A percentile compares a stretch with the other conserved stretches of the same genome.
Evolutionary conservation across 2,113 vertebrate species (phyloP).

Genomic region (Aspidoscelis tigris): DNA sequence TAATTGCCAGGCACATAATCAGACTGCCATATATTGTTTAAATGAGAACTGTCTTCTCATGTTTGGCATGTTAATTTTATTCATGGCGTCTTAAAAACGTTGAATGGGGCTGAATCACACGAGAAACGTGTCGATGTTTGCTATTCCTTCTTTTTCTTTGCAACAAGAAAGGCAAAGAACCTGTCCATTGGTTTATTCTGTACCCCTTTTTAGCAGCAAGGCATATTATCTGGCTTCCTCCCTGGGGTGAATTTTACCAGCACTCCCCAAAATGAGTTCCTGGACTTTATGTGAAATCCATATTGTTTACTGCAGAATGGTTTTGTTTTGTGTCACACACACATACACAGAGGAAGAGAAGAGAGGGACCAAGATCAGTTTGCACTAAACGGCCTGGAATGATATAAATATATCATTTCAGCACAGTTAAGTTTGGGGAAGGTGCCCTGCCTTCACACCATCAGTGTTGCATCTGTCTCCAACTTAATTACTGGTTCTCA

Average conservation of each 20-base stretch:
- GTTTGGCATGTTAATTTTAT: conserved; percentile 40
- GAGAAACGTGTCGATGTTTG: conserved; percentile 27
- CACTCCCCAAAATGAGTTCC: background rate
- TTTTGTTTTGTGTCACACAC: no score
- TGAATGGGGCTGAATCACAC: conserved; percentile 26
- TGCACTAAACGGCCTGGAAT: no score
- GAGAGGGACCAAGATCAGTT: no score
- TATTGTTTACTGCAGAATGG: no score
- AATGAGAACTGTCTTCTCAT: conserved; percentile 31
- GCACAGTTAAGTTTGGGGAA: no score
- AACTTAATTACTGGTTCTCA: no score
- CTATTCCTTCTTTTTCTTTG: background rate
- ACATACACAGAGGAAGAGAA: no score
- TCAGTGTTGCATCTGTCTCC: no score
- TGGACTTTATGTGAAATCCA: no score
- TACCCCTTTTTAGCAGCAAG: no score
- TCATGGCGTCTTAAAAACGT: conserved; percentile 33
- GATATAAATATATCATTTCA: no score
- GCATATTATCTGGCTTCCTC: background rate
- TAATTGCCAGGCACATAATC: conserved; percentile 48
- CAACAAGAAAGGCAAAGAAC: background rate
- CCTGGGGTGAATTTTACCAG: background rate
- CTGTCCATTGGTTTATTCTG: background rate
- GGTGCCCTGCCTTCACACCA: no score
- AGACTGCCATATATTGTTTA: conserved; percentile 35